Conservation (phyloP, 2,113 vertebrate genomes). For the Spilogale gracilis region DNA sequence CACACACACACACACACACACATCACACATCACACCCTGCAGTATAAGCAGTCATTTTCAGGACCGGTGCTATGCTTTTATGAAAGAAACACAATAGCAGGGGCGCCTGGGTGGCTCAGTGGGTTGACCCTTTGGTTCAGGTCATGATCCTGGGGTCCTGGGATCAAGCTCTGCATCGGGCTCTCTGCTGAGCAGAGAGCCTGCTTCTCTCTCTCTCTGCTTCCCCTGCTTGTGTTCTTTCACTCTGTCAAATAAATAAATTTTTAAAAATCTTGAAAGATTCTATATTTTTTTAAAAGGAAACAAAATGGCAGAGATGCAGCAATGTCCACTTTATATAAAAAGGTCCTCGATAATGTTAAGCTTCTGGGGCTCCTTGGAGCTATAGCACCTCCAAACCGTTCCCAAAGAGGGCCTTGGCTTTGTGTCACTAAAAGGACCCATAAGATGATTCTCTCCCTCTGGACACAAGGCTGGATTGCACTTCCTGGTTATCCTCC, state of each 20-base stretch:
- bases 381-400: background rate
- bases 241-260: background rate
- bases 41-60: background rate
- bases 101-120: no score
- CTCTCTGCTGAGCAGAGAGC: no score
- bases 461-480: background rate
- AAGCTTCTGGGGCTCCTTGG: background rate
- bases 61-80: background rate
- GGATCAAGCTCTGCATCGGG: no score
- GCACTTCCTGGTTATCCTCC: background rate
- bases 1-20: background rate
- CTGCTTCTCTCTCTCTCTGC: no score
- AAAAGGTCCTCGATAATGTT: background rate
- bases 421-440: background rate
- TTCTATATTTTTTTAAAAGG: background rate
- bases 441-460: background rate
- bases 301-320: background rate
- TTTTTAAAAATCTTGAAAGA: background rate
- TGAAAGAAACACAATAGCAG: slow-evolving; percentile 11
- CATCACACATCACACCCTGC: background rate
- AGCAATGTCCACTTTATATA: background rate
- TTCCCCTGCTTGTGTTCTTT: background rate
- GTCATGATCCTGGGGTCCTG: no score
- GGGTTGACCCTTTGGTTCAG: no score
- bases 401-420: background rate